Base-by-base conservation (phyloP, 2,888 invertebrate species). In the Parochlus steinenii region DNA sequence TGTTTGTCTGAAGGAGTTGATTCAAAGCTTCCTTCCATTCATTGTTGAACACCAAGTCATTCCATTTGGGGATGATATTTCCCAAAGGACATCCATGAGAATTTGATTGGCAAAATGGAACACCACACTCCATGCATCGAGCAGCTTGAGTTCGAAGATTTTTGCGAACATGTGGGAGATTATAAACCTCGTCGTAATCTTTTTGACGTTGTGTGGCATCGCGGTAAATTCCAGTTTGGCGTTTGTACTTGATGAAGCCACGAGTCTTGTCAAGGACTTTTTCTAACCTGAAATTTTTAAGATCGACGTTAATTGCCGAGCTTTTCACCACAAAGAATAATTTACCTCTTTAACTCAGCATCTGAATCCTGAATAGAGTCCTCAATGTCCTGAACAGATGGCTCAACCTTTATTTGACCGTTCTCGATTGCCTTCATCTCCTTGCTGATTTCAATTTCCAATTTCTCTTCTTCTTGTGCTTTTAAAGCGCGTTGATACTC, bases 61-160 rank as follows among this genome's bases (percentile, higher is more conserved):
- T 98, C 93, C 95, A 98, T 63, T 93, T 93, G 35, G 98, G 98
- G 45, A 98, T 92, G 46, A 98, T 90, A 59, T 98, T 98, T 20
- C 95, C 95, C 24, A 98, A 69, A 1, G 97, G 97, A 54, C 97
- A 98, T 31, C 97, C 97, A 55, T 93, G 86, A 24, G 72, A 69
- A 41, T 71, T 71, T 23, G 86, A 86, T 54, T 90, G 89, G 53
- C 98, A 98, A 65, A 93, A 92, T 6, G 92, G 92, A n/a, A 98
- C 92, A 16, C 97, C 97, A 58, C 97, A 97, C 52, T 97, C 97
- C 97, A 97, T 97, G 54, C 97, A 98, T 27, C 92, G 69, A 1
- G 93, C 90, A 2, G 93, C 90, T 55, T 93, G 93, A 7, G 79
- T 71, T 32, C 79, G 68, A 27, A 98, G 65, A n/a, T 86, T 87